Percentiles rank a stretch among this genome's conserved stretches.
Conservation (phyloP, 2,888 invertebrate species). For the Mythimna impura region DNA sequence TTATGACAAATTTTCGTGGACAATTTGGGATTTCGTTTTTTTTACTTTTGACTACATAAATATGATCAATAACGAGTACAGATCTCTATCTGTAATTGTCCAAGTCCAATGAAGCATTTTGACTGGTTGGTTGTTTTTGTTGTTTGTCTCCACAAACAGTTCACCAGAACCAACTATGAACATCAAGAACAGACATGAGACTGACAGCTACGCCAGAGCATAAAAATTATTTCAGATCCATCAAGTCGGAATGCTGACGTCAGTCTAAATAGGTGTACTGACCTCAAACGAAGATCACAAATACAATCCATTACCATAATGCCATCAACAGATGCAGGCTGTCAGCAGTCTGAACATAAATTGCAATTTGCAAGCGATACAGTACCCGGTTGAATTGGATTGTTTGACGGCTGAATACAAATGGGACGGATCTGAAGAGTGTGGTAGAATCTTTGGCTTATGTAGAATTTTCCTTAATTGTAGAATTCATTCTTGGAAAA, state of each 20-base stretch:
- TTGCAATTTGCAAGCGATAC: conserved; percentile 41
- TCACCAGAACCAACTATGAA: not conserved
- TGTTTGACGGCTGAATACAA: conserved; percentile 27
- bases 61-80: too few species aligned
- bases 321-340: conserved; percentile 33
- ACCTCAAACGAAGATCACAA: conserved; percentile 40
- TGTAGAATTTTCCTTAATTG: conserved; percentile 2
- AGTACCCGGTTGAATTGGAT: not conserved
- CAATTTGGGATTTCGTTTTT: too few species aligned
- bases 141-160: too few species aligned
- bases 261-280: conserved; percentile 36
- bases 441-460: not conserved
- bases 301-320: conserved; percentile 48
- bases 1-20: too few species aligned
- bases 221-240: conserved; percentile 29
- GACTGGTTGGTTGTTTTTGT: too few species aligned
- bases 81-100: too few species aligned
- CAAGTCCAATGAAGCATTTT: too few species aligned
- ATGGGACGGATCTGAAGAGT: conserved; percentile 3
- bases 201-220: conserved; percentile 22
- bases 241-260: conserved; percentile 38
- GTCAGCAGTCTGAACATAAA: conserved; percentile 27
- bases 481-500: not conserved
- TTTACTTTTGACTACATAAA: too few species aligned
- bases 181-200: conserved; percentile 1